phyloP scores from a whole-genome alignment of 2,888 invertebrate species.

The Hyles lineata region DNA sequence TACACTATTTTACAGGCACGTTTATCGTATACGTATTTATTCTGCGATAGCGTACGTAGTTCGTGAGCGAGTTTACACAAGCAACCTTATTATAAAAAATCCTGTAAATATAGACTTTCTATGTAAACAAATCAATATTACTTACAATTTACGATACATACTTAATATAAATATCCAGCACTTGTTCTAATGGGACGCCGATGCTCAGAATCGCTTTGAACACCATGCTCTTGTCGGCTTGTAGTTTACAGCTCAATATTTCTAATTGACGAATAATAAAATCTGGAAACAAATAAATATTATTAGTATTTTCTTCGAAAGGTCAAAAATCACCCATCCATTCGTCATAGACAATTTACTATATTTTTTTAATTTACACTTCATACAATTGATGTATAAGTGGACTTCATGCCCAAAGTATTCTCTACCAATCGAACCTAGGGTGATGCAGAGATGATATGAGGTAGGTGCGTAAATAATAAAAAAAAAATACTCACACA shows the following conservation, averaged over 20 bases:
- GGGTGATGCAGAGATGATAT: too few relatives aligned
- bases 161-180: conserved; percentile 93
- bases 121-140: background rate
- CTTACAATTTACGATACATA: conserved; percentile 62
- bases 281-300: conserved; percentile 76
- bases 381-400: too few relatives aligned
- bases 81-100: too few relatives aligned
- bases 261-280: conserved; percentile 92
- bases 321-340: conserved; percentile 2
- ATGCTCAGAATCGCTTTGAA: conserved; percentile 90
- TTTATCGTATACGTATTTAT: too few relatives aligned
- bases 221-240: conserved; percentile 89
- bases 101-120: too few relatives aligned
- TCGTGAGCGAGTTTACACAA: too few relatives aligned
- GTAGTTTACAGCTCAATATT: conserved; percentile 89
- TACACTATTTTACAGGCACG: too few relatives aligned
- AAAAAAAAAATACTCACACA: conserved; percentile 86
- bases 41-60: too few relatives aligned
- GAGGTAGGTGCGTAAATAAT: too few relatives aligned
- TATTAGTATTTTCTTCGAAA: background rate
- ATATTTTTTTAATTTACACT: too few relatives aligned
- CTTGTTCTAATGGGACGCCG: conserved; percentile 90
- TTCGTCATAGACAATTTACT: conserved; percentile 4
- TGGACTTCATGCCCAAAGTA: too few relatives aligned
- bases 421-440: too few relatives aligned